phyloP scores from a whole-genome alignment of 2,888 invertebrate species.

The Molorchus minor region DNA sequence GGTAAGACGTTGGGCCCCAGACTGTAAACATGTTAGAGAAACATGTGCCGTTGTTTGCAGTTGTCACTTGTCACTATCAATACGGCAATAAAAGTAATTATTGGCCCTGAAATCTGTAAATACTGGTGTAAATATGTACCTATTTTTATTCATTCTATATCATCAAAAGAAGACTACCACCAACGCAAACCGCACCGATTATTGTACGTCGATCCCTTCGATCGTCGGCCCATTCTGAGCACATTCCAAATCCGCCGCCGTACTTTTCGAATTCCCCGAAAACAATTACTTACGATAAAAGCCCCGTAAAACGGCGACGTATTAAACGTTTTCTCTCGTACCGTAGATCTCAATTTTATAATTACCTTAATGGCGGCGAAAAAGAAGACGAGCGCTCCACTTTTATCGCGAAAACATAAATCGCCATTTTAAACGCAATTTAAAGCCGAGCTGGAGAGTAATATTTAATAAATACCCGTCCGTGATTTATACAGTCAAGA shows the following conservation, averaged over 20 bases:
- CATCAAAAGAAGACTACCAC: too few relatives aligned
- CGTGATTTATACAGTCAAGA: conserved; percentile 4
- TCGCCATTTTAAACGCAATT: conserved; percentile 18
- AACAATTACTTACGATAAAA: conserved; percentile 31
- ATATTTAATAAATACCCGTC: conserved; percentile 12
- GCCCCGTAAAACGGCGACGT: conserved; percentile 33
- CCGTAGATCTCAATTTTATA: conserved; percentile 35
- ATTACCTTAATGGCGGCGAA: conserved; percentile 31
- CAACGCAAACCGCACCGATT: too few relatives aligned
- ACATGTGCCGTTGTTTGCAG: too few relatives aligned
- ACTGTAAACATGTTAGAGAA: too few relatives aligned
- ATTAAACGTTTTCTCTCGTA: conserved; percentile 42
- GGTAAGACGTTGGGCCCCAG: too few relatives aligned
- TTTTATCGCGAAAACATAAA: conserved; percentile 22
- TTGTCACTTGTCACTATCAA: too few relatives aligned
- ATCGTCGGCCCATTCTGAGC: not conserved
- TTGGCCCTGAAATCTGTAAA: too few relatives aligned
- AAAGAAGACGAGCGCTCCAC: conserved; percentile 23
- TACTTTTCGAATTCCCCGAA: conserved; percentile 24
- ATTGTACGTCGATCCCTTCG: too few relatives aligned
- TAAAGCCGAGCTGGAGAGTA: conserved; percentile 1
- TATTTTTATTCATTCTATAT: too few relatives aligned
- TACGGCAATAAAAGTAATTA: too few relatives aligned
- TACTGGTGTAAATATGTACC: too few relatives aligned
- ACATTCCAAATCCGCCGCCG: not conserved